Conservation (phyloP, 2,888 invertebrate species). For the Mycalesis mineus region DNA sequence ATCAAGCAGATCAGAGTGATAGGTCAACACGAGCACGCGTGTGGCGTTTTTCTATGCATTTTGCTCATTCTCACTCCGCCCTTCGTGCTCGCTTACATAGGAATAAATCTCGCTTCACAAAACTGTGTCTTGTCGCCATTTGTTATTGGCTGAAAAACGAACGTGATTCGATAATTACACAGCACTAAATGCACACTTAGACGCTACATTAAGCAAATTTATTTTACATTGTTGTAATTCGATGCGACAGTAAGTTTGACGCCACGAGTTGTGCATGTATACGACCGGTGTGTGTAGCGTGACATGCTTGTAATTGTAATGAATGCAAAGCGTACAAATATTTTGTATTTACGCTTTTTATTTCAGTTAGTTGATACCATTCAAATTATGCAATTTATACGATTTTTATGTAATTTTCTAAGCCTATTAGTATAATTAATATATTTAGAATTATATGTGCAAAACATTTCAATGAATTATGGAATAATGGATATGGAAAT, state of each 20-base stretch:
- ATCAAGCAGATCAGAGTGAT: conserved; percentile 52
- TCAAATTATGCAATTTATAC: not conserved
- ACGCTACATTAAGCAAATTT: conserved; percentile 67
- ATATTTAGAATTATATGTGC: not conserved
- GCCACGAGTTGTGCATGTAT: conserved; percentile 26
- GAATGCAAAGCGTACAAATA: conserved; percentile 10
- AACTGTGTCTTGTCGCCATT: conserved; percentile 51
- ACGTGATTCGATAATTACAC: conserved; percentile 69
- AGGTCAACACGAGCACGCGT: conserved; percentile 50
- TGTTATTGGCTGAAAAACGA: conserved; percentile 62
- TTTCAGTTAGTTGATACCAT: not conserved
- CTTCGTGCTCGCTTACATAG: conserved; percentile 53
- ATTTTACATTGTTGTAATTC: conserved; percentile 62
- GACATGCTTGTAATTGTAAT: conserved; percentile 40
- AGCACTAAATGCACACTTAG: conserved; percentile 60
- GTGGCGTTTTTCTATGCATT: conserved; percentile 38
- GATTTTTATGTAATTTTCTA: not conserved
- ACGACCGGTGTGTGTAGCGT: conserved; percentile 44
- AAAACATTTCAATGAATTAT: not conserved
- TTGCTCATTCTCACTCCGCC: conserved; percentile 47
- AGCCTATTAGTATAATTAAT: not conserved
- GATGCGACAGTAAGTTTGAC: conserved; percentile 59
- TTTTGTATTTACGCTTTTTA: not conserved
- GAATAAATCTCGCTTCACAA: conserved; percentile 49
- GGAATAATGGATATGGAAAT: not conserved